A percentile compares a stretch with the other conserved stretches of the same genome.
These are phyloP conservation scores for Conomelus anceps DNA, from an alignment of 2,888 invertebrate species.

Conservation along the genomic window DNA sequence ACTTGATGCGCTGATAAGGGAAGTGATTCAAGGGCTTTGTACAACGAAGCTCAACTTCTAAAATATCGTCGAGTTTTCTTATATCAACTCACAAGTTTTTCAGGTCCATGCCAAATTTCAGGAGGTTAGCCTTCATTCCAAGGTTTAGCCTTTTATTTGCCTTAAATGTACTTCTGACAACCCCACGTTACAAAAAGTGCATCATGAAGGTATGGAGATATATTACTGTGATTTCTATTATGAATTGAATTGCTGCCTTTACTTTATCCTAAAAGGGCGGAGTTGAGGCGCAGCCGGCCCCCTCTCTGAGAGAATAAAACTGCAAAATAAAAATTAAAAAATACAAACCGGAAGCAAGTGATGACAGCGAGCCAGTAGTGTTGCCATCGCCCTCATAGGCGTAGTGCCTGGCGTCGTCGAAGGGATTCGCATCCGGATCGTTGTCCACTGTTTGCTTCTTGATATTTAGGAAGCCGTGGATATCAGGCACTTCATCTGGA, in stretches of 20 bases:
- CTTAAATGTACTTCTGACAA: no score
- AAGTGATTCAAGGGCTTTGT: not conserved
- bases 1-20: not conserved
- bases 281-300: no score
- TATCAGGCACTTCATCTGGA: slow-evolving; percentile 64
- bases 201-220: no score
- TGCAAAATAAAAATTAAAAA: not conserved
- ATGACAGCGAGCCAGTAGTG: slow-evolving; percentile 85
- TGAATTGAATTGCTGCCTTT: not conserved
- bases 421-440: slow-evolving; percentile 85
- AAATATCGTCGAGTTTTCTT: not conserved
- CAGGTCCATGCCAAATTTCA: no score
- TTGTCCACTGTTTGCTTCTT: slow-evolving; percentile 86
- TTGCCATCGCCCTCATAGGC: slow-evolving; percentile 97
- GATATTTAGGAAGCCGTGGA: slow-evolving; percentile 82
- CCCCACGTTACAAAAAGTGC: no score
- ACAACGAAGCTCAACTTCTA: not conserved
- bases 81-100: not conserved
- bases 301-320: not conserved
- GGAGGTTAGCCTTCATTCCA: no score
- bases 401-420: slow-evolving; percentile 95
- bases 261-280: no score
- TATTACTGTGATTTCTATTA: not conserved
- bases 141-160: no score
- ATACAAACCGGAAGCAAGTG: slow-evolving; percentile 73